Conservation (phyloP, 2,888 invertebrate species). For the Meta bourneti region DNA sequence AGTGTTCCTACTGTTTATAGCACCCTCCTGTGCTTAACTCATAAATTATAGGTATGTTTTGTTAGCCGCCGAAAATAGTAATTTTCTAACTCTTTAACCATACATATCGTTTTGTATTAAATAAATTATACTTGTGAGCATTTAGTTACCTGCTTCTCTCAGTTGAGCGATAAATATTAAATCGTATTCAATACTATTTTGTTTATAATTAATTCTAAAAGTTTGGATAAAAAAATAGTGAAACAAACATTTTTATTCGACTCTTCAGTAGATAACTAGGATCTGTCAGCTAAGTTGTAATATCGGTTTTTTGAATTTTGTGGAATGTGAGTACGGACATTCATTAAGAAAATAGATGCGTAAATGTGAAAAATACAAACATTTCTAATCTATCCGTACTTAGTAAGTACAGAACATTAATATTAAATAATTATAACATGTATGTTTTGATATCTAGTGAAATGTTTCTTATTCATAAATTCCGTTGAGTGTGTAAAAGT, state of each 20-base stretch:
- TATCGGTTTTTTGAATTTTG: background rate
- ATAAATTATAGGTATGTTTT: too few species aligned
- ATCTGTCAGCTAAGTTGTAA: background rate
- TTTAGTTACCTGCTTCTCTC: too few species aligned
- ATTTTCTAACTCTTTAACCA: too few species aligned
- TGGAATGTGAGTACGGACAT: background rate
- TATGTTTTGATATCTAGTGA: background rate
- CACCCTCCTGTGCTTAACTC: too few species aligned
- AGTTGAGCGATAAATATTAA: too few species aligned
- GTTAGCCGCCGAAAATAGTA: too few species aligned
- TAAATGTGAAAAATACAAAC: background rate
- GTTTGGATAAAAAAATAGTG: background rate
- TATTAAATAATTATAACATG: background rate
- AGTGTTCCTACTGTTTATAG: too few species aligned
- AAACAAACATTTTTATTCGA: background rate
- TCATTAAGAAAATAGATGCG: constrained; percentile 1
- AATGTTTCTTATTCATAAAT: background rate
- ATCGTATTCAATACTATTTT: background rate
- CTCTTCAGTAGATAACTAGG: background rate
- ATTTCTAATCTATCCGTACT: background rate
- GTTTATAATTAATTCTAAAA: background rate
- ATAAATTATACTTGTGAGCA: too few species aligned
- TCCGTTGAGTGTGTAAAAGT: background rate
- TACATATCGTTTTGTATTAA: too few species aligned
- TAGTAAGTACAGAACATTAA: background rate